Percentiles rank a stretch among this genome's conserved stretches.
These are phyloP conservation scores for Sarotherodon lohbergeri DNA, from an alignment of 2,113 vertebrate genomes.

Conservation along the genomic window DNA sequence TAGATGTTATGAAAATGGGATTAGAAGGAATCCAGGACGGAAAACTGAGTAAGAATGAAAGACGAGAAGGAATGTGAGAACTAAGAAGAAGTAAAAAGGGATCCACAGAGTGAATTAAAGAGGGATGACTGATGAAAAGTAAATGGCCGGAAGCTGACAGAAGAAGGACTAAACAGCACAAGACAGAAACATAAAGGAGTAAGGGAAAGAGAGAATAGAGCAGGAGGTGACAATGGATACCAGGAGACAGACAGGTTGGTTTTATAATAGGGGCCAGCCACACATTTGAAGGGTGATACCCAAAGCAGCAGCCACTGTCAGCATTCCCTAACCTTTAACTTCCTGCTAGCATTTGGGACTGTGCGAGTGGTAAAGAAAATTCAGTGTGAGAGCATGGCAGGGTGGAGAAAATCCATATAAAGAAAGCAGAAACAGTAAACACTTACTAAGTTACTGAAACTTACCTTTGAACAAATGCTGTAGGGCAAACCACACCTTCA, in stretches of 20 bases:
- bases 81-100: neutral
- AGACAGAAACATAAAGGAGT: neutral
- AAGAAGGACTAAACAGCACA: neutral
- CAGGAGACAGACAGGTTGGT: neutral
- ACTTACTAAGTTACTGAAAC: neutral
- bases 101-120: neutral
- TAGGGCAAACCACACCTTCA: neutral
- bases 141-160: neutral
- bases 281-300: neutral
- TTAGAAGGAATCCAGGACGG: neutral
- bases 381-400: neutral
- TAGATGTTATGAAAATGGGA: neutral
- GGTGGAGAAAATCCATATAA: neutral
- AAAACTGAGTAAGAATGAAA: neutral
- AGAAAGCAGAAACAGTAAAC: neutral
- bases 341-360: neutral
- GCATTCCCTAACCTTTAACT: neutral
- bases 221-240: neutral
- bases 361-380: neutral
- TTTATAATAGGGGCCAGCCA: neutral
- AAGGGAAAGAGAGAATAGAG: neutral
- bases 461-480: neutral
- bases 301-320: neutral
- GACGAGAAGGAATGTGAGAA: neutral
- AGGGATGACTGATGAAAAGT: neutral